Evolutionary conservation across 1,140 invertebrate genomes (phyloP).

Genomic region (Drosophila insularis): DNA sequence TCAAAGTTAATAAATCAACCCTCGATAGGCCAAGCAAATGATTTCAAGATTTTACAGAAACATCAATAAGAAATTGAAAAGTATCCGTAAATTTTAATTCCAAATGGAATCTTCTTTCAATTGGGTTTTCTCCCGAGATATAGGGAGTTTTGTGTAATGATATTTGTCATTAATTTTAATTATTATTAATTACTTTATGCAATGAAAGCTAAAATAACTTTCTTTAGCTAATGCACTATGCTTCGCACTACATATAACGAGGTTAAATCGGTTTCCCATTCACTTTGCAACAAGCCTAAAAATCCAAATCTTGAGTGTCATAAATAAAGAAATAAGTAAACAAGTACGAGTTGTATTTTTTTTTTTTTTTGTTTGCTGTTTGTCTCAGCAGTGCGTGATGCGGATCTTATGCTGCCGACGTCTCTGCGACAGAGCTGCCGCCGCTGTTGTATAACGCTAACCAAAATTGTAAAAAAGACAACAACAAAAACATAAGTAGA

Average conservation of each 20-base stretch:
- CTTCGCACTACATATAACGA: background rate
- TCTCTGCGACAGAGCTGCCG: background rate
- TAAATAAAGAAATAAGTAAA: slow-evolving; percentile 27
- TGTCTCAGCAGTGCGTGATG: slow-evolving; percentile 4
- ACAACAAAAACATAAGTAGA: slow-evolving; percentile 38
- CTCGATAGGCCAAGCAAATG: background rate
- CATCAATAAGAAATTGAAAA: too few species aligned
- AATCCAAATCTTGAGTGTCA: slow-evolving; percentile 28
- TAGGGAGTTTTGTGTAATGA: too few species aligned
- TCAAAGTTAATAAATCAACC: background rate
- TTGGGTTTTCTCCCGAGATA: too few species aligned
- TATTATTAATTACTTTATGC: background rate
- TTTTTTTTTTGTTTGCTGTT: background rate
- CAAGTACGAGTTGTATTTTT: slow-evolving; percentile 7
- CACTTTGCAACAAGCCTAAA: slow-evolving; percentile 4
- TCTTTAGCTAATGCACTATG: background rate
- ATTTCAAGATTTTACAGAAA: too few species aligned
- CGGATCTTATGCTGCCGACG: background rate
- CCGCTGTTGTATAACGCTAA: slow-evolving; percentile 9
- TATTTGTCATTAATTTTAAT: too few species aligned
- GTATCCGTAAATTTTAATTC: too few species aligned
- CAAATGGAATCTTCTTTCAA: too few species aligned
- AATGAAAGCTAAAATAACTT: background rate
- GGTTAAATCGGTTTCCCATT: background rate
- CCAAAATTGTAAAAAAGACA: slow-evolving; percentile 66